A percentile compares a stretch with the other conserved stretches of the same genome.
phyloP scores from a whole-genome alignment of 1,140 invertebrate genomes.

The Rhynchophorus ferrugineus region DNA sequence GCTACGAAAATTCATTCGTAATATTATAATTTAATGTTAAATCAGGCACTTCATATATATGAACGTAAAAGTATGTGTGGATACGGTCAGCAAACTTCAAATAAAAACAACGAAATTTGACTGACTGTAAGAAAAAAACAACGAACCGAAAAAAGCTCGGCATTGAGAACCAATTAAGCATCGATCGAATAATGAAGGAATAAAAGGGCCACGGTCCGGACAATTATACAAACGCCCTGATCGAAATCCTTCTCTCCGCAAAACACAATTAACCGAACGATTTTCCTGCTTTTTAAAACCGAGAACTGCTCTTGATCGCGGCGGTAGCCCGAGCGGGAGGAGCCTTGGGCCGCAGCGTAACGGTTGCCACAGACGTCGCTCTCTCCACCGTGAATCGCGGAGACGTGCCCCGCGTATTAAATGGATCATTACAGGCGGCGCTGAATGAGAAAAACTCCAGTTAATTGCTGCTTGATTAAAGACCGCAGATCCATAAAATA shows the following conservation, averaged over 20 bases:
- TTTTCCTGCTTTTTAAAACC: slow-evolving; percentile 20
- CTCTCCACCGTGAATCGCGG: slow-evolving; percentile 14
- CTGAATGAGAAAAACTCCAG: slow-evolving; percentile 24
- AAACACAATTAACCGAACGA: slow-evolving; percentile 21
- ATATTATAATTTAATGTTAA: too few species aligned
- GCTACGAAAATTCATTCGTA: too few species aligned
- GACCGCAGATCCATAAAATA: slow-evolving; percentile 20
- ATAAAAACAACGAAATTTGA: too few species aligned
- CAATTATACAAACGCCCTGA: slow-evolving; percentile 6
- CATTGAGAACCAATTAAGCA: neutral
- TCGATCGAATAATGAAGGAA: slow-evolving; percentile 14
- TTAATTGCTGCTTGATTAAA: slow-evolving; percentile 33
- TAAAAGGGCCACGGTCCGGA: slow-evolving; percentile 4
- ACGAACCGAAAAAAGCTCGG: neutral
- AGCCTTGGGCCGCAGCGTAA: neutral
- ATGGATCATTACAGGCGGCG: slow-evolving; percentile 26
- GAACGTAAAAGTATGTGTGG: too few species aligned
- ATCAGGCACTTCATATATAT: too few species aligned
- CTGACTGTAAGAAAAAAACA: too few species aligned
- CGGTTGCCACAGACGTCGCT: too few species aligned
- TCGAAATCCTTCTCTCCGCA: slow-evolving; percentile 9
- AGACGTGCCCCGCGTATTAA: slow-evolving; percentile 25
- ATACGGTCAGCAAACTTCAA: too few species aligned
- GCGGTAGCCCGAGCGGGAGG: slow-evolving; percentile 2
- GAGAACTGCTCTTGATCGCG: slow-evolving; percentile 13